A percentile compares a stretch with the other conserved stretches of the same genome.
These are phyloP conservation scores for Tenrec ecaudatus DNA, from an alignment of 2,113 vertebrate genomes.

Conservation along the genomic window DNA sequence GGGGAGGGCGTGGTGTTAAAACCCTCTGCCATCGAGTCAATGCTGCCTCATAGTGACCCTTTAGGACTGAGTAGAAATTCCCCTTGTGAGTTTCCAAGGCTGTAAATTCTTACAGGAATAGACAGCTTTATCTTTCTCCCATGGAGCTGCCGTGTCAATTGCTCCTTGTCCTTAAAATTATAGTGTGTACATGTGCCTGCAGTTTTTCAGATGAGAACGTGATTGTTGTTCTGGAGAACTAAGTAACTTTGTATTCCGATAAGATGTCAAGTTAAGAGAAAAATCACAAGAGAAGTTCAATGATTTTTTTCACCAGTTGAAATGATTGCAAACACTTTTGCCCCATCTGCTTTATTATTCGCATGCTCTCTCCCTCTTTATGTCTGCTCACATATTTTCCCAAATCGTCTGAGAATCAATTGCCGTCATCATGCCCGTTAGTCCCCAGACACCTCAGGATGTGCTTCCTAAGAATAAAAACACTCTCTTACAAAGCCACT, in stretches of 20 bases:
- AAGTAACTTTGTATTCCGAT: not conserved
- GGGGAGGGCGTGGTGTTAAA: too few species aligned
- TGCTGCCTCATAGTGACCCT: too few species aligned
- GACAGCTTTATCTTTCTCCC: too few species aligned
- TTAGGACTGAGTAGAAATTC: too few species aligned
- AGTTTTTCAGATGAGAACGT: not conserved
- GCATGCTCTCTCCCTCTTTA: not conserved
- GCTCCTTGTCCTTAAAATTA: not conserved
- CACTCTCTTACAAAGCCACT: not conserved
- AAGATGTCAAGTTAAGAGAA: not conserved
- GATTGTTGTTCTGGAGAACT: not conserved
- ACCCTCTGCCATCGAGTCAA: too few species aligned
- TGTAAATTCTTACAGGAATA: too few species aligned
- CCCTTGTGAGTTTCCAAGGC: too few species aligned
- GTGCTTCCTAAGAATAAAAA: not conserved
- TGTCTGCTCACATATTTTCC: not conserved
- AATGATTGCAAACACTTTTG: not conserved
- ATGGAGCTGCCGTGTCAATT: not conserved
- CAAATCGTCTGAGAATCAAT: not conserved
- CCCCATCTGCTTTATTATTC: not conserved
- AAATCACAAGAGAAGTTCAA: not conserved
- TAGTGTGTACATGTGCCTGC: not conserved
- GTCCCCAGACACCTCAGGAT: not conserved
- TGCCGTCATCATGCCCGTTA: not conserved
- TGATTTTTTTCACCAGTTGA: not conserved